Evolutionary conservation across 2,888 invertebrate genomes (phyloP), one percentile per base, ranked within the genome.

Genomic region (Cataglyphis albicans): DNA sequence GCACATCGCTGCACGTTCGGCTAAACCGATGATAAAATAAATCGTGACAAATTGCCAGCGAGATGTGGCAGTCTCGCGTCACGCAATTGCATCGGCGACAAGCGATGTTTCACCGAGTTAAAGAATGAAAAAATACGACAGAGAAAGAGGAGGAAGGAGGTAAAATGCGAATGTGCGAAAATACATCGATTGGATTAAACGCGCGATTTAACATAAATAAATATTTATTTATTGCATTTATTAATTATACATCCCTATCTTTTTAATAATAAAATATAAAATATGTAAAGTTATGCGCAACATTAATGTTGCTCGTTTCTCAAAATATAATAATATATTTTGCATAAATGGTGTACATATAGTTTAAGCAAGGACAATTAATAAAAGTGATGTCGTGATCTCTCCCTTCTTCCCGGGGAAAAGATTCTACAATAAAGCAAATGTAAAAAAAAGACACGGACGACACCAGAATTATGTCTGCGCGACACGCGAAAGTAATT

Each of bases 401-500:
- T 52, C 7, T 7, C 2, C n/a, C 5, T 18, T 18, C 6, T 18
- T 0, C 48, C 48, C 18, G 21, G n/a, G n/a, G n/a, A n/a, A n/a
- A n/a, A n/a, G 6, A 12, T n/a, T 65, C 61, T n/a, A 61, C 65
- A 67, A 67, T n/a, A 57, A 70, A 67, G 32, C 25, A 72, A 76
- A 25, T 65, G 68, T 38, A 64, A 32, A 57, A n/a, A 29, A 57
- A 44, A 21, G 38, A 64, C 9, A 64, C 9, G 35, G 63, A 48
- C 35, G 61, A 32, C 67, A 72, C 35, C 38, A 75, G 78, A 84
- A 86, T 85, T 87, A 86, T 67, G 78, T 38, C 70, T 25, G 82
- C 67, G 74, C 82, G 76, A 82, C 80, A 83, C 72, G 85, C 80
- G 75, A 64, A 86, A 85, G 83, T 75, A 85, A 84, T 89, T 86